phyloP scores from a whole-genome alignment of 2,888 invertebrate species.

The Exephanes ischioxanthus region DNA sequence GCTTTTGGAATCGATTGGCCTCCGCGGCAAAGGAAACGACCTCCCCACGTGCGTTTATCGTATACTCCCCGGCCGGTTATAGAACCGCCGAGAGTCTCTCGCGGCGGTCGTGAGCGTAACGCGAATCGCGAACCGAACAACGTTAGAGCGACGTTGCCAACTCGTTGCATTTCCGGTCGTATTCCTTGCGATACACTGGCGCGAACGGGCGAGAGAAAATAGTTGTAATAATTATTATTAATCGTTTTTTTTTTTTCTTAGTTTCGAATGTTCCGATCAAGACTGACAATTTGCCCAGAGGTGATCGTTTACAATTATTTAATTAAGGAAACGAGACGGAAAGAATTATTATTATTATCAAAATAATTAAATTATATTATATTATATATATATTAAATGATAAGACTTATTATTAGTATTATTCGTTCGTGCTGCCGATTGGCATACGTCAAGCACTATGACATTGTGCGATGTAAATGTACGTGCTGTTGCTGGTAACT shows the following conservation, averaged over 20 bases:
- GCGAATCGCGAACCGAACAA: slow-evolving; percentile 22
- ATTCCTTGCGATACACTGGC: slow-evolving; percentile 3
- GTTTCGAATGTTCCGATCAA: background rate
- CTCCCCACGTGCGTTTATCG: slow-evolving; percentile 52
- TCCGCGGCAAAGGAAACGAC: slow-evolving; percentile 26
- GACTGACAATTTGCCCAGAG: too few species aligned
- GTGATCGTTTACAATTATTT: background rate
- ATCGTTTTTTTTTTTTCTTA: background rate
- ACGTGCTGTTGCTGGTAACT: background rate
- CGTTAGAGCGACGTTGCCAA: slow-evolving; percentile 49
- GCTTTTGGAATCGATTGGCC: slow-evolving; percentile 54
- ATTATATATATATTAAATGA: too few species aligned
- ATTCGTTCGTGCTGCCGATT: background rate
- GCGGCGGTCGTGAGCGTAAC: slow-evolving; percentile 32
- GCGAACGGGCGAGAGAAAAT: slow-evolving; percentile 8
- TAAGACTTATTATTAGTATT: too few species aligned
- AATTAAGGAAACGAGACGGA: background rate
- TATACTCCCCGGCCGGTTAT: slow-evolving; percentile 40
- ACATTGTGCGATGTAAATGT: background rate
- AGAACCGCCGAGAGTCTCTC: slow-evolving; percentile 47
- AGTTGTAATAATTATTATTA: background rate
- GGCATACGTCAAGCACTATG: background rate
- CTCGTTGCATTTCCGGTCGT: slow-evolving; percentile 47
- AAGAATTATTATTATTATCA: too few species aligned
- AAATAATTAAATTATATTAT: too few species aligned